Evolutionary conservation across 2,888 invertebrate genomes (phyloP).

Genomic region (Thysanoteuthis rhombus): DNA sequence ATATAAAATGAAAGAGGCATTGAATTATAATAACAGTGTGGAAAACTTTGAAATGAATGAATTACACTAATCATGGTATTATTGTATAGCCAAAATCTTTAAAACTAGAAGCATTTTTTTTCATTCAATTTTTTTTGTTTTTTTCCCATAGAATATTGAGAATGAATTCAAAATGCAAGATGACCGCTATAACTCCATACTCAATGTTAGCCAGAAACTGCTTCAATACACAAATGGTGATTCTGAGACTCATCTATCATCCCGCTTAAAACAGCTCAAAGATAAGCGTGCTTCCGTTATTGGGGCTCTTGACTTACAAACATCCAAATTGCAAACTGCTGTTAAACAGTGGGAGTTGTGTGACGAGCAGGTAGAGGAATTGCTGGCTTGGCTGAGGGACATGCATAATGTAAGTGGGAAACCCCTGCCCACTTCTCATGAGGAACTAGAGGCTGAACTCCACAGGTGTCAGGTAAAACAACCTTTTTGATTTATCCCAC

Average conservation of each 20-base stretch:
- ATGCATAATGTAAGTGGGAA: constrained; percentile 47
- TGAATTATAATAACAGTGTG: too few relatives aligned
- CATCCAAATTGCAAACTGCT: constrained; percentile 50
- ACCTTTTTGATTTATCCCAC: neutral
- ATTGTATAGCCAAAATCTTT: too few relatives aligned
- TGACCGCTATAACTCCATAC: constrained; percentile 54
- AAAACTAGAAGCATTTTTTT: neutral
- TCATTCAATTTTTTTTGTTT: neutral
- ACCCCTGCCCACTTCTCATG: constrained; percentile 58
- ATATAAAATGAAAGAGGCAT: too few relatives aligned
- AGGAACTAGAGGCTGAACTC: constrained; percentile 58
- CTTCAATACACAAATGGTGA: constrained; percentile 51
- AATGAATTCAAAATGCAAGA: constrained; percentile 57
- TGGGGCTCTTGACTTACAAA: constrained; percentile 50
- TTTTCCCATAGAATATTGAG: constrained; percentile 48
- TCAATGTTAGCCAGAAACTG: constrained; percentile 52
- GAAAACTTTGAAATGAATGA: too few relatives aligned
- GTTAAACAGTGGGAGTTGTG: constrained; percentile 58
- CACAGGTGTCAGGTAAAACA: constrained; percentile 59
- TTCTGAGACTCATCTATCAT: constrained; percentile 48
- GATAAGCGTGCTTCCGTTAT: constrained; percentile 52
- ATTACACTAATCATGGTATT: too few relatives aligned
- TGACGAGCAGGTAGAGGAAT: constrained; percentile 62
- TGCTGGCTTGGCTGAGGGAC: constrained; percentile 61
- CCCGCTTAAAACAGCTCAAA: constrained; percentile 49